phyloP scores from a whole-genome alignment of 2,888 invertebrate species.

The Eledone cirrhosa region DNA sequence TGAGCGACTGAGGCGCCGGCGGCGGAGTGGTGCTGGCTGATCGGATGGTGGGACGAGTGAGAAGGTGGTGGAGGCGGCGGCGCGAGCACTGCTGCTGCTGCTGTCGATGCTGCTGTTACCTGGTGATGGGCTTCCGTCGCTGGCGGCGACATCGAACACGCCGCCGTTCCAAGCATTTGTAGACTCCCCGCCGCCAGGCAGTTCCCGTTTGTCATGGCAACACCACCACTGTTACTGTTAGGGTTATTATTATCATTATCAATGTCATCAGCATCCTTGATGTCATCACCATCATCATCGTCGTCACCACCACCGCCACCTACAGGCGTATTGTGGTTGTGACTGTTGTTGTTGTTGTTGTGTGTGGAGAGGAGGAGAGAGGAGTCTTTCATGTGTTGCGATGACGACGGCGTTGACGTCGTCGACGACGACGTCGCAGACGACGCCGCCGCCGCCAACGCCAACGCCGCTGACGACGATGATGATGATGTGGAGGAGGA shows the following conservation, averaged over 20 bases:
- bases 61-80: slow-evolving; percentile 27
- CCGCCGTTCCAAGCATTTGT: slow-evolving; percentile 26
- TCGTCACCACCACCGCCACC: background rate
- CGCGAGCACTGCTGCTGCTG: slow-evolving; percentile 28
- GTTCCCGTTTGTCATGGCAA: background rate
- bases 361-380: slow-evolving; percentile 28
- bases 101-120: slow-evolving; percentile 18
- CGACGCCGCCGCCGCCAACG: no score
- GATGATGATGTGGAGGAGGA: no score
- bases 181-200: slow-evolving; percentile 28
- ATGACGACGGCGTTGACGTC: no score
- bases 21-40: slow-evolving; percentile 17
- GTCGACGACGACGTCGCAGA: no score
- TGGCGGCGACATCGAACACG: slow-evolving; percentile 35
- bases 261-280: background rate
- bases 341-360: background rate
- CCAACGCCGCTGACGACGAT: no score
- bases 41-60: slow-evolving; percentile 30
- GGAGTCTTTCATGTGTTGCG: slow-evolving; percentile 34
- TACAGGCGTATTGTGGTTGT: background rate
- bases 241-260: background rate
- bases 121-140: slow-evolving; percentile 32
- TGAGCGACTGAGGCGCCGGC: slow-evolving; percentile 11
- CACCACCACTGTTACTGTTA: background rate
- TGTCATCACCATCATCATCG: background rate